Base-by-base conservation (phyloP, 2,888 invertebrate genomes). In the Rhagonycha lutea region DNA sequence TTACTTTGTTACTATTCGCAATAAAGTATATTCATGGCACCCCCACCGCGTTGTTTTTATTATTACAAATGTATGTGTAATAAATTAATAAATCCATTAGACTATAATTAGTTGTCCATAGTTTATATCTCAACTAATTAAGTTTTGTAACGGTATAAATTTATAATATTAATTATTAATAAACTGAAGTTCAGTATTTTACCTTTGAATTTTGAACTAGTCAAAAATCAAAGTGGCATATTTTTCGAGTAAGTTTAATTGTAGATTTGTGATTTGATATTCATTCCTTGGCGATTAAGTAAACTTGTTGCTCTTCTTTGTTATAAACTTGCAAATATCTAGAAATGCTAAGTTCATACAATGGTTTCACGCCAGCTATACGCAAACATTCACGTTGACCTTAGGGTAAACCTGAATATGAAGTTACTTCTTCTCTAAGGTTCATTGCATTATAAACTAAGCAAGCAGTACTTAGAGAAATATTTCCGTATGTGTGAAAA, bases 321-420 rank as follows among this genome's bases (percentile, higher is more conserved):
- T 65, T 65, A 14, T 23, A 26, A 24, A 65, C 63, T 65, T 23
- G 62, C 62, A 23, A 62, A 62, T 65, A 26, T 26, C 26, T 24
- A 65, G 63, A 24, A 65, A 23, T 65, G 23, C 24, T 65, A 63
- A 69, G 32, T 29, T 47, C 32, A 61, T 47, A 60, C 61, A 65
- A 29, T 72, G 29, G 47, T 26, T 72, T 72, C 65, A 62, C 71
- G 32, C 23, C 61, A 62, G 29, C 61, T 26, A 61, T 65, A 72
- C 65, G 71, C 14, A 72, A 72, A 72, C 71, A 72, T 72, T 72
- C 65, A 72, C 63, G 61, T 65, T 72, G 71, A 72, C 71, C 71
- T 71, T 61, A 62, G 32, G 71, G 71, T 71, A 61, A 71, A 71
- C 71, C 32, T 71, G 63, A 63, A 71, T 61, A 65, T 71, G 71